Base-by-base conservation (phyloP, 2,888 invertebrate genomes). In the Synergus japonicus region DNA sequence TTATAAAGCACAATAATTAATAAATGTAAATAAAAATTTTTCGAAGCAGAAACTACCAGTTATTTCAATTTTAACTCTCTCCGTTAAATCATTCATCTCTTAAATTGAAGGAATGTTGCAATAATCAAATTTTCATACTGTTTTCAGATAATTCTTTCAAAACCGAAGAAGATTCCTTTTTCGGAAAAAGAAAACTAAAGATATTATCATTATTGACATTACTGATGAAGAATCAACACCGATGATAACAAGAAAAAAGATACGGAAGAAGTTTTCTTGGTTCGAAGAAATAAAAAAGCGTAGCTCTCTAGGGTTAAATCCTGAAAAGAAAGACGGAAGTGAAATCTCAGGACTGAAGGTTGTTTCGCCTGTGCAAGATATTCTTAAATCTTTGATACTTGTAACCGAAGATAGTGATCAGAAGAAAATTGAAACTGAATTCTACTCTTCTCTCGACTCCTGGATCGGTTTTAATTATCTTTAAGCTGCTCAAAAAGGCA, bases 171-270 rank as follows among this genome's bases (percentile, higher is more conserved):
- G 22, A 22, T 22, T 22, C 22, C 22, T 22, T 22, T 22, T 22
- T 22, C 0, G 1, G 22, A 22, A 22, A 22, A 89, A 87, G 80
- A 88, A 88, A 80, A 84, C 84, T 15, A 86, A 86, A 76, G 86
- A 90, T 63, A 87, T 91, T 81, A 83, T 90, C 76, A 79, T 90
- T 54, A 91, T 91, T 18, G 91, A 91, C 85, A 81, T 91, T 64
- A 91, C 91, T 29, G 87, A 84, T 22, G 91, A 91, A 41, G 84
- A 84, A 65, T 85, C 84, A 49, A 49, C 73, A 41, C 83, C 69
- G 88, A 90, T 80, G 86, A 85, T 89, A 49, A 85, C 89, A 79
- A 90, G 87, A 41, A 86, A 86, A 7, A 85, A 86, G 29, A 88
- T 85, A 29, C 85, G 82, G 2, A 86, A 83, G 66, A 87, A 86